Conservation (phyloP, 2,797 vertebrate species). For the Paedocypris micromegethes region DNA sequence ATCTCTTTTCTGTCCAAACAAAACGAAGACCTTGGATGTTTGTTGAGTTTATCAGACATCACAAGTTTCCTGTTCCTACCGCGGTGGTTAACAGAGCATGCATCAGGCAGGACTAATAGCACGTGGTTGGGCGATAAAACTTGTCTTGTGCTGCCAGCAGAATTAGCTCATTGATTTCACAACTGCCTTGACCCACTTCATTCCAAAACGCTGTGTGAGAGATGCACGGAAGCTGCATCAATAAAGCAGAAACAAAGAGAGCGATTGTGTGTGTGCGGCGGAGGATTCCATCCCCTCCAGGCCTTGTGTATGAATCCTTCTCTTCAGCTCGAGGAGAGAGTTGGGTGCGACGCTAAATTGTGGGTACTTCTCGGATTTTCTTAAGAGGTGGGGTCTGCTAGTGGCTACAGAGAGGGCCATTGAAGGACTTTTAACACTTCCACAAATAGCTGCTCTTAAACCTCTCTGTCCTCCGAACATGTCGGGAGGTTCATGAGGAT, state of each 20-base stretch:
- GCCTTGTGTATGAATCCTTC: conserved; percentile 20
- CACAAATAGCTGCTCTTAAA: conserved; percentile 1
- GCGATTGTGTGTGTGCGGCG: conserved; percentile 2
- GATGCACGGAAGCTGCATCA: conserved; percentile 21
- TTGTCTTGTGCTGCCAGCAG: conserved; percentile 24
- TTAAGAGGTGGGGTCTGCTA: conserved; percentile 18
- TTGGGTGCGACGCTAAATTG: conserved; percentile 8
- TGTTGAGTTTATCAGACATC: conserved; percentile 4
- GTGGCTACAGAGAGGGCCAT: conserved; percentile 16
- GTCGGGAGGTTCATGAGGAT: not conserved
- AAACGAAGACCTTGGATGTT: not conserved
- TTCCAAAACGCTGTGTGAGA: not conserved
- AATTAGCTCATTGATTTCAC: conserved; percentile 32
- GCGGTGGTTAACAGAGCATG: conserved; percentile 11
- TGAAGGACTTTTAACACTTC: conserved; percentile 21
- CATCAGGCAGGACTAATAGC: conserved; percentile 25
- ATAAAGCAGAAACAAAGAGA: conserved; percentile 9
- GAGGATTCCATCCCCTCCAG: conserved; percentile 10
- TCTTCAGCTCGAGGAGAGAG: conserved; percentile 24
- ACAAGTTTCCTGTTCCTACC: conserved; percentile 9
- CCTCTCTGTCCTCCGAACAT: not conserved
- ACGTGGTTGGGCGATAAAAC: conserved; percentile 33
- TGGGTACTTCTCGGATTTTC: conserved; percentile 11
- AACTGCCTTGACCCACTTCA: conserved; percentile 25
- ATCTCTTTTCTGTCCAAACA: too few species aligned